These are phyloP conservation scores for Tetranychus piercei DNA, from an alignment of 2,888 invertebrate genomes.

Conservation along the genomic window DNA sequence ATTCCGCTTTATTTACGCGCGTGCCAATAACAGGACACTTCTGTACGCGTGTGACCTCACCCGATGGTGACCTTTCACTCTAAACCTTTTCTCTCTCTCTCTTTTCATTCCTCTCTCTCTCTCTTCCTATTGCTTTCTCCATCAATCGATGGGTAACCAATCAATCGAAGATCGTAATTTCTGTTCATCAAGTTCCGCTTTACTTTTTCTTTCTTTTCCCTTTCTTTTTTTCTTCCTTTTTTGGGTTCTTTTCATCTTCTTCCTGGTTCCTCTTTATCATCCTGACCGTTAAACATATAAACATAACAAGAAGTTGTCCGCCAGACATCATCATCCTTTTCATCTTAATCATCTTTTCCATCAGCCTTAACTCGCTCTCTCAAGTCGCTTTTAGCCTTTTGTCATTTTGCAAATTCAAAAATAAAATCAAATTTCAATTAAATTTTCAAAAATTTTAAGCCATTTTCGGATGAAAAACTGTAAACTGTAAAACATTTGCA, in stretches of 20 bases:
- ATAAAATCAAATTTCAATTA: neutral
- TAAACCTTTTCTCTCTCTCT: constrained; percentile 10
- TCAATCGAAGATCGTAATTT: neutral
- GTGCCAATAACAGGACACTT: neutral
- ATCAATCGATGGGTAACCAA: neutral
- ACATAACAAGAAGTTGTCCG: neutral
- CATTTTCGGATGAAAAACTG: too few relatives aligned
- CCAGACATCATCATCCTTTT: neutral
- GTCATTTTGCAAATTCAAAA: neutral
- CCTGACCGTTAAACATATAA: neutral
- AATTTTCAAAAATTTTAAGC: neutral
- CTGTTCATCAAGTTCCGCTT: neutral
- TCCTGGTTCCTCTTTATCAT: neutral
- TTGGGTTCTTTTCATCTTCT: neutral
- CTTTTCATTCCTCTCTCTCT: constrained; percentile 8
- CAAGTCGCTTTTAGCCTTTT: neutral
- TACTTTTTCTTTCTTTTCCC: neutral
- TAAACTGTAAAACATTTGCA: too few relatives aligned
- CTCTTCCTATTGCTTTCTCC: constrained; percentile 6
- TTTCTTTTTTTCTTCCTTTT: constrained; percentile 2
- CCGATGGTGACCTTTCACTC: constrained; percentile 3
- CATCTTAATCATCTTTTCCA: neutral
- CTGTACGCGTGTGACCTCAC: neutral
- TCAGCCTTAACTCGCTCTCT: neutral
- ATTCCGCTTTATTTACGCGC: neutral